A percentile compares a stretch with the other conserved stretches of the same genome.
Evolutionary conservation across 2,888 invertebrate genomes (phyloP).

Genomic region (Cerastoderma edule): DNA sequence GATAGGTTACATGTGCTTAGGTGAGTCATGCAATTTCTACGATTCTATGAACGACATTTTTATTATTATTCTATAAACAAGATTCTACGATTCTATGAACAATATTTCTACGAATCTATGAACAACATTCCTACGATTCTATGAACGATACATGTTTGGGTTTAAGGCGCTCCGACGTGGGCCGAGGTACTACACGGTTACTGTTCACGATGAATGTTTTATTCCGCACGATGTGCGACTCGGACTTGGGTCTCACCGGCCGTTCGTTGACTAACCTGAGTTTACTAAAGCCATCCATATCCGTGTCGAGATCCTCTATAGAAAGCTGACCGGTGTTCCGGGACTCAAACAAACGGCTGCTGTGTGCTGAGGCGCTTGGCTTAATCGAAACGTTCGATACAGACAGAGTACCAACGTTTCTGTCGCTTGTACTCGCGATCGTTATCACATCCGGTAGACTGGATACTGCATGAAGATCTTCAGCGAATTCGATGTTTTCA

Average conservation of each 20-base stretch:
- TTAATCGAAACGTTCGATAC: constrained; percentile 41
- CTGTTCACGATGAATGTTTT: constrained; percentile 54
- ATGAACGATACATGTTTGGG: too few species aligned
- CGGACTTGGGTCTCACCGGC: constrained; percentile 46
- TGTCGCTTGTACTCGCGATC: background rate
- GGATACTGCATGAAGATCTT: constrained; percentile 38
- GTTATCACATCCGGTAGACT: constrained; percentile 23
- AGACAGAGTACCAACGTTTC: background rate
- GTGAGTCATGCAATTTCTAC: too few species aligned
- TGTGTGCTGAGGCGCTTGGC: constrained; percentile 12
- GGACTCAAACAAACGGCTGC: background rate
- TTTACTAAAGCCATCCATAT: constrained; percentile 37
- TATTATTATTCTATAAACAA: too few species aligned
- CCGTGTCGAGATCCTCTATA: constrained; percentile 52
- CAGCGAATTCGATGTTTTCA: constrained; percentile 27
- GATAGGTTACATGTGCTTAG: too few species aligned
- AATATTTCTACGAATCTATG: too few species aligned
- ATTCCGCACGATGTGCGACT: constrained; percentile 43
- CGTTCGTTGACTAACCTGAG: constrained; percentile 51
- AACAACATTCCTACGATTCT: background rate
- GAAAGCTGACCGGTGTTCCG: constrained; percentile 21
- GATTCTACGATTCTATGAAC: background rate
- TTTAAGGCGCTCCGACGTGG: constrained; percentile 23
- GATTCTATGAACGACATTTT: too few species aligned
- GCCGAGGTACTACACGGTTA: background rate